Evolutionary conservation across 2,113 vertebrate species (phyloP), one percentile per base, ranked within the genome.

Genomic region (Chelonoidis abingdonii): DNA sequence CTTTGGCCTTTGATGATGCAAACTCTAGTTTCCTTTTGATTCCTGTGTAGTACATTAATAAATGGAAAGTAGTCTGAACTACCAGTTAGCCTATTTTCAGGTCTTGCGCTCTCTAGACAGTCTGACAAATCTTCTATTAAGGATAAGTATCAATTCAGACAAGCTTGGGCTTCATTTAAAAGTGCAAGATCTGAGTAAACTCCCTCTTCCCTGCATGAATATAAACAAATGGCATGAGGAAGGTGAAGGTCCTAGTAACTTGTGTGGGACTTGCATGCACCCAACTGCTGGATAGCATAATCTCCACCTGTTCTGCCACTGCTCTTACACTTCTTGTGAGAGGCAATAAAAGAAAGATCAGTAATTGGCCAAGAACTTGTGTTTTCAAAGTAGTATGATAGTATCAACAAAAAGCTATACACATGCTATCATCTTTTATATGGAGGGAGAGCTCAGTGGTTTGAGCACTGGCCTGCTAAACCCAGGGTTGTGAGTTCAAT

Each of bases 61-160:
- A 57, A 27, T 27, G 4, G 10, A 29, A 59, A 65, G 59, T 65
- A 65, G 31, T 65, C 25, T 35, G 31, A 65, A 35, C 62, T 65
- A 65, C 14, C 0, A 1, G 7, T 0, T 0, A 31, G 3, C 24
- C 5, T 0, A 6, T 11, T 8, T 5, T 3, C 2, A 50, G 22
- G 2, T 10, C 41, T 27, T 1, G 52, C 44, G 44, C 44, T 27
- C 14, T 8, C 3, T 0, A 0, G 6, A 31, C 31, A 35, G 4
- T 4, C 4, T 2, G 27, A 19, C 8, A 1, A 52, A 41, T 12
- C 25, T 25, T 13, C 9, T 4, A 1, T 5, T 31, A 65, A 65
- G 31, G 62, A 31, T 31, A 59, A 31, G 14, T 65, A 7, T 9
- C 16, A 65, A 35, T 35, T 65, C 31, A 35, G 31, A 65, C 12